Evolutionary conservation across 30 jellyfish, hydroid and myxozoan species (phyloP).

Genomic region (Pseudorhiza aurosa): DNA sequence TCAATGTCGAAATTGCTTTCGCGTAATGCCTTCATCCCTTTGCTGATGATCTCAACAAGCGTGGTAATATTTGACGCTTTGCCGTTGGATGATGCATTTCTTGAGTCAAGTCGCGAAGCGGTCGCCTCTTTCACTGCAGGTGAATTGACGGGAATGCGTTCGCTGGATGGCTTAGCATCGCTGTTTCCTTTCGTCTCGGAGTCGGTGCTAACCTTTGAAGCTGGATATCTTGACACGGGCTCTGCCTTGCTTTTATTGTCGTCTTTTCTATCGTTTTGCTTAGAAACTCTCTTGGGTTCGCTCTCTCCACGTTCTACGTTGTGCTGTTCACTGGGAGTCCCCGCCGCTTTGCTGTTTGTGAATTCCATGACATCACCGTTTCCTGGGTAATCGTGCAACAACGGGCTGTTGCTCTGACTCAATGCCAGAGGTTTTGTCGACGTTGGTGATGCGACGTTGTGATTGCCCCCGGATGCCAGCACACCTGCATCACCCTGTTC

Average conservation of each 20-base stretch:
- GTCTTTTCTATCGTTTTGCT: neutral
- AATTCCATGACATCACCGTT: neutral
- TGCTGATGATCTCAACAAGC: slow-evolving; percentile 37
- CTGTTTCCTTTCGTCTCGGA: neutral
- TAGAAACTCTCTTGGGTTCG: neutral
- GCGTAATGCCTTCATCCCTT: slow-evolving; percentile 64
- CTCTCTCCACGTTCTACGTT: slow-evolving; percentile 3
- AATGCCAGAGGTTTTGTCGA: neutral
- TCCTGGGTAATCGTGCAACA: slow-evolving; percentile 3
- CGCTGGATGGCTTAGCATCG: neutral
- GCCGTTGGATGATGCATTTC: neutral
- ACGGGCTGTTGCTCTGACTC: neutral
- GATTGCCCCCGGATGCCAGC: too few relatives aligned
- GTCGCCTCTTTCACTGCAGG: neutral
- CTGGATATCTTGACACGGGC: neutral
- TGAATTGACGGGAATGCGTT: neutral
- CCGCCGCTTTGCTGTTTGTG: neutral
- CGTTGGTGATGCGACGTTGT: neutral
- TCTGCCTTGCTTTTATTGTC: neutral
- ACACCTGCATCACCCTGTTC: too few relatives aligned
- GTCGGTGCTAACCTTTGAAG: neutral
- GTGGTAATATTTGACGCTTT: slow-evolving; percentile 14
- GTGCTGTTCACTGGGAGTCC: neutral
- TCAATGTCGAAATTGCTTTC: slow-evolving; percentile 55
- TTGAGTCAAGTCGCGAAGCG: neutral